A percentile compares a stretch with the other conserved stretches of the same genome.
phyloP scores from a whole-genome alignment of 2,888 invertebrate genomes.

The Venustoraphidia nigricollis region DNA sequence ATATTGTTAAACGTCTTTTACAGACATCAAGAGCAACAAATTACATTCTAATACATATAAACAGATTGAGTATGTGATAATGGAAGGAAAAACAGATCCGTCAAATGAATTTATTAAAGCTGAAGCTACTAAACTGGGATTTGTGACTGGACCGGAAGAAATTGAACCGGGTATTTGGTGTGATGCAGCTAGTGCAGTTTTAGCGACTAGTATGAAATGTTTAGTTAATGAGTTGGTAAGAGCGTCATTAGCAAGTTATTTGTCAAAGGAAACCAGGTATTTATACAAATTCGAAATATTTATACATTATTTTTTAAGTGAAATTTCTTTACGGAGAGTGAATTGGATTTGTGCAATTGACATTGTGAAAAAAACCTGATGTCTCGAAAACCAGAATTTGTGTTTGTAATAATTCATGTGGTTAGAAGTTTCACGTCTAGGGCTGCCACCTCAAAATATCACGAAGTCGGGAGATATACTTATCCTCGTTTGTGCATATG shows the following conservation, averaged over 20 bases:
- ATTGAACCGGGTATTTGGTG: constrained; percentile 28
- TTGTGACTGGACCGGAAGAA: constrained; percentile 29
- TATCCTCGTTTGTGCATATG: too few species aligned
- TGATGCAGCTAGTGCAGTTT: constrained; percentile 30
- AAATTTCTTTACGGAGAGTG: not conserved
- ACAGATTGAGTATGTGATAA: constrained; percentile 11
- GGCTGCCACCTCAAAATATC: too few species aligned
- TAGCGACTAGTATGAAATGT: constrained; percentile 33
- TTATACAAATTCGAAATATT: not conserved
- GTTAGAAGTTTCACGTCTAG: too few species aligned
- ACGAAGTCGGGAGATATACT: too few species aligned
- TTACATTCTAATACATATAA: not conserved
- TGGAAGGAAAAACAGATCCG: constrained; percentile 17
- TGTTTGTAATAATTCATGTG: too few species aligned
- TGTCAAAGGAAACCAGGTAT: not conserved
- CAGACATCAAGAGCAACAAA: constrained; percentile 3
- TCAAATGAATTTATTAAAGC: constrained; percentile 28
- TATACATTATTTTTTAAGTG: not conserved
- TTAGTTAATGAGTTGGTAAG: constrained; percentile 34
- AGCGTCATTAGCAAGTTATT: constrained; percentile 15
- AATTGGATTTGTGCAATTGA: not conserved
- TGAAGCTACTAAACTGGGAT: constrained; percentile 27
- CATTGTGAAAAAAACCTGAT: too few species aligned
- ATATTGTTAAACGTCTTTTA: constrained; percentile 8
- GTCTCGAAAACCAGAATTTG: too few species aligned